Conservation (phyloP, 2,888 invertebrate species). For the Drosophila parthenogenetica region DNA sequence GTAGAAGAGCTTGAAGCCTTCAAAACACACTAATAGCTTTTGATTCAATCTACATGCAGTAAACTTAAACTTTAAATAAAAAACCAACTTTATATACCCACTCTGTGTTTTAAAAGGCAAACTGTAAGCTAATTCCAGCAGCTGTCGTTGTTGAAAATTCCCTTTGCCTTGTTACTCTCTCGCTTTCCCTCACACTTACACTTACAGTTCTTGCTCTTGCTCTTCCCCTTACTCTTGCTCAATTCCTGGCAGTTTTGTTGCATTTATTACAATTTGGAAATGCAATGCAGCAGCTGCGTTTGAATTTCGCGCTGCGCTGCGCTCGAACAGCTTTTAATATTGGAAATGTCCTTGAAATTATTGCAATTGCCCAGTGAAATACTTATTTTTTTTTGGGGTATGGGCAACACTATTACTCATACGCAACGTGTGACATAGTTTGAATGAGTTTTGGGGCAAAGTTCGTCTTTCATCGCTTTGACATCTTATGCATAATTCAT, state of each 20-base stretch:
- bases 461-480: slow-evolving; percentile 40
- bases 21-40: too few relatives aligned
- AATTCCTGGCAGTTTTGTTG: slow-evolving; percentile 15
- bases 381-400: neutral
- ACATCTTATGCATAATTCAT: slow-evolving; percentile 68
- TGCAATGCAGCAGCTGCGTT: slow-evolving; percentile 70
- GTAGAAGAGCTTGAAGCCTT: too few relatives aligned
- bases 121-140: slow-evolving; percentile 70
- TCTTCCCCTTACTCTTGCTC: slow-evolving; percentile 5
- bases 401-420: slow-evolving; percentile 66
- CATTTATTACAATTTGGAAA: slow-evolving; percentile 33
- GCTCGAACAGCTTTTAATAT: slow-evolving; percentile 74
- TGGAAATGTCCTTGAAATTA: slow-evolving; percentile 70
- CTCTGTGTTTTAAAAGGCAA: slow-evolving; percentile 1
- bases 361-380: slow-evolving; percentile 47
- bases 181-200: neutral
- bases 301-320: slow-evolving; percentile 75
- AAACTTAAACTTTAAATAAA: too few relatives aligned
- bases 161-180: slow-evolving; percentile 49
- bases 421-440: slow-evolving; percentile 70
- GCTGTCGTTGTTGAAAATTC: slow-evolving; percentile 64
- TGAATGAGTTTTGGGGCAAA: neutral
- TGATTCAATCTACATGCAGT: too few relatives aligned
- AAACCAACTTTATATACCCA: too few relatives aligned
- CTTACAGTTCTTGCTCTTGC: too few relatives aligned